Percentiles rank a stretch among this genome's conserved stretches.
phyloP scores from a whole-genome alignment of 2,888 invertebrate genomes.

The Ariolimax columbianus region DNA sequence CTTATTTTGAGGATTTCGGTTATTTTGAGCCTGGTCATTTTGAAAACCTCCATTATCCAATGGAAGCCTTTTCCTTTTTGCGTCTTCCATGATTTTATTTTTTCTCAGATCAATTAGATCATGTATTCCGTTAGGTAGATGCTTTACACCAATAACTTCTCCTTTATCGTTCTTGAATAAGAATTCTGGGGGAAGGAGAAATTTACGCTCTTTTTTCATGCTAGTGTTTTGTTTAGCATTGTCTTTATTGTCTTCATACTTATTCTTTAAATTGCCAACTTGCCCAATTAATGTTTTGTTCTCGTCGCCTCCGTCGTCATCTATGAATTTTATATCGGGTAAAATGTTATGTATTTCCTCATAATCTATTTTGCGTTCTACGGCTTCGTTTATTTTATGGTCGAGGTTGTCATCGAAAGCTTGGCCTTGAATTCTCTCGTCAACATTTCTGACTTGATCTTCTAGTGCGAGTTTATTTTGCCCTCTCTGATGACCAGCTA shows the following conservation, averaged over 20 bases:
- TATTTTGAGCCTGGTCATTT: neutral
- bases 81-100: neutral
- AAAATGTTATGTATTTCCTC: neutral
- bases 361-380: neutral
- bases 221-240: neutral
- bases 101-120: too few relatives aligned
- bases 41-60: neutral
- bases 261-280: too few relatives aligned
- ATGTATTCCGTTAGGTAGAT: slow-evolving; percentile 1
- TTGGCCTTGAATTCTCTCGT: neutral
- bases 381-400: neutral
- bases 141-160: slow-evolving; percentile 8
- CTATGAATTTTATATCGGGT: too few relatives aligned
- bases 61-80: too few relatives aligned
- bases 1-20: neutral
- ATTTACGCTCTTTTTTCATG: neutral
- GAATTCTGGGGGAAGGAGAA: neutral
- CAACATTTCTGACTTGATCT: too few relatives aligned
- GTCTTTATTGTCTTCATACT: neutral
- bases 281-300: too few relatives aligned
- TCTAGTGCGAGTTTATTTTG: neutral
- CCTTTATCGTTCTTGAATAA: neutral
- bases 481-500: neutral
- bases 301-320: too few relatives aligned
- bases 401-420: neutral